A percentile compares a stretch with the other conserved stretches of the same genome.
These are phyloP conservation scores for Cheilosia pagana DNA, from an alignment of 2,888 invertebrate species.

Conservation along the genomic window DNA sequence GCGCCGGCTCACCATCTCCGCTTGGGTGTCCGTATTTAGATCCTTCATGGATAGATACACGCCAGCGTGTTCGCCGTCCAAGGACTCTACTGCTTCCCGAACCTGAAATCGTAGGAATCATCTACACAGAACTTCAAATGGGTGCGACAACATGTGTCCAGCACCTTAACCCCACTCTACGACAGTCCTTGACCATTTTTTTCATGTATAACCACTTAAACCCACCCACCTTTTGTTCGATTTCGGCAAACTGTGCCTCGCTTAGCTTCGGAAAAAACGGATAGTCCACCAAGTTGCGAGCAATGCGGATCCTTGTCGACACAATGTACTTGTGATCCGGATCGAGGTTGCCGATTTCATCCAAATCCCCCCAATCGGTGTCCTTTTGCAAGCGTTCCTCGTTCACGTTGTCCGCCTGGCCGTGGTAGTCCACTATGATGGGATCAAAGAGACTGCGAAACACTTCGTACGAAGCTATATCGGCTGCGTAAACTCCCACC, in stretches of 20 bases:
- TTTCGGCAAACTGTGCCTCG: constrained; percentile 86
- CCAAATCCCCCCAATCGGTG: constrained; percentile 86
- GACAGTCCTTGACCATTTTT: no score
- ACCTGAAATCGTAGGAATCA: constrained; percentile 72
- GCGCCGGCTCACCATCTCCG: constrained; percentile 86
- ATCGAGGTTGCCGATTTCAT: constrained; percentile 86
- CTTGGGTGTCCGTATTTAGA: constrained; percentile 85
- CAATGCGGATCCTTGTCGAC: constrained; percentile 87
- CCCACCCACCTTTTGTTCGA: constrained; percentile 84
- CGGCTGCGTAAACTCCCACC: constrained; percentile 87
- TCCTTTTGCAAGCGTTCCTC: constrained; percentile 86
- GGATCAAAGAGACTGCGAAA: constrained; percentile 88
- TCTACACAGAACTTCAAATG: no score
- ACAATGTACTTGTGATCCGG: constrained; percentile 86
- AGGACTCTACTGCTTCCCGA: constrained; percentile 80
- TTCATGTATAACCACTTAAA: no score
- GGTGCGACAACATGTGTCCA: no score
- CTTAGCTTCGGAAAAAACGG: constrained; percentile 88
- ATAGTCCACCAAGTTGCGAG: constrained; percentile 86
- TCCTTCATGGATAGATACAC: constrained; percentile 85
- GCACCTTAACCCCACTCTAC: no score
- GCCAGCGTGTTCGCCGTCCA: constrained; percentile 86
- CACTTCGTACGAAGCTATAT: constrained; percentile 87
- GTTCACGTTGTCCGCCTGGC: constrained; percentile 77
- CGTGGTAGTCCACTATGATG: constrained; percentile 88